These are phyloP conservation scores for Hyposoter dolosus DNA, from an alignment of 2,888 invertebrate genomes.

Conservation along the genomic window DNA sequence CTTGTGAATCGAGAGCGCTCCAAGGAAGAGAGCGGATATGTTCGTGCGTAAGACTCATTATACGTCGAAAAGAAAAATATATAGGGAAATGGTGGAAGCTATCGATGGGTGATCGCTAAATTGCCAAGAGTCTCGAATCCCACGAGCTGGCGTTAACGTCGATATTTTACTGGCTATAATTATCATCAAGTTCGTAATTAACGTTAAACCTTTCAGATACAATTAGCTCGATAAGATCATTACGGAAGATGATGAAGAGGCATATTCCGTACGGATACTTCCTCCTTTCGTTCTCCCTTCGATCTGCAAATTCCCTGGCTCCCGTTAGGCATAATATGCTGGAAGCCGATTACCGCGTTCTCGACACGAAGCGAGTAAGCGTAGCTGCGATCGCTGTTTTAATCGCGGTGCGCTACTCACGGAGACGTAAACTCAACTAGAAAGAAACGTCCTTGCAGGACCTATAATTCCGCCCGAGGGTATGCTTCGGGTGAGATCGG, in stretches of 20 bases:
- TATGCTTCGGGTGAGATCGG: neutral
- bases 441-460: slow-evolving; percentile 33
- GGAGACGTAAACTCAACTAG: neutral
- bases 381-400: neutral
- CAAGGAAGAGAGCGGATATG: neutral
- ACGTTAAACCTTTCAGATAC: neutral
- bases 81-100: neutral
- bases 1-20: neutral
- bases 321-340: neutral
- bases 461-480: slow-evolving; percentile 36
- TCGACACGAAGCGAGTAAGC: neutral
- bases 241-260: slow-evolving; percentile 4
- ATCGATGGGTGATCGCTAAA: slow-evolving; percentile 7
- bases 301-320: slow-evolving; percentile 59
- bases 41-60: neutral
- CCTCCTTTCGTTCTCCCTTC: slow-evolving; percentile 41
- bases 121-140: neutral
- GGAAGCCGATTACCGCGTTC: neutral
- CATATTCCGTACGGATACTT: slow-evolving; percentile 33
- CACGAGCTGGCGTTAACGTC: neutral
- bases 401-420: neutral
- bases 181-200: neutral
- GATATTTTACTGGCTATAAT: neutral
- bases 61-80: neutral
- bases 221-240: slow-evolving; percentile 4